Conservation (phyloP, 2,797 vertebrate species). For the Pseudomugil tenellus region DNA sequence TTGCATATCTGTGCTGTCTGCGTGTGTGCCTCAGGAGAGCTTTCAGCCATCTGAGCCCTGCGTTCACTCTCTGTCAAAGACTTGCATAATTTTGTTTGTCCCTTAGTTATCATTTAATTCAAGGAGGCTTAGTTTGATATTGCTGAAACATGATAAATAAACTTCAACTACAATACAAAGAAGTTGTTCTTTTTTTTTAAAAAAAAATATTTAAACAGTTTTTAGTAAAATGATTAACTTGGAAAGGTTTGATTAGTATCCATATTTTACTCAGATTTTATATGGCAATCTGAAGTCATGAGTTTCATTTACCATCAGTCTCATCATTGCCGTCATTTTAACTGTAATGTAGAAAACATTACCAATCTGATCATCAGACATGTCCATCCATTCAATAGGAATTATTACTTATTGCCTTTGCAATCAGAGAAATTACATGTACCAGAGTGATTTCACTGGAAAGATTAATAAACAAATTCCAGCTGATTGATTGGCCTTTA, state of each 20-base stretch:
- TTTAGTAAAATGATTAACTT: constrained; percentile 27
- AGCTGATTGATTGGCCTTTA: constrained; percentile 60
- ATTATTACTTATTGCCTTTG: constrained; percentile 42
- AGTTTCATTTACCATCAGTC: constrained; percentile 13
- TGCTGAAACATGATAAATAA: constrained; percentile 39
- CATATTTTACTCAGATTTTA: not conserved
- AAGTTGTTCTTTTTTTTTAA: constrained; percentile 30
- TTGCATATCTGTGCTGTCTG: constrained; percentile 23
- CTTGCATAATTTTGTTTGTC: constrained; percentile 32
- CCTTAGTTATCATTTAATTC: constrained; percentile 42
- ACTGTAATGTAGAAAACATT: constrained; percentile 25
- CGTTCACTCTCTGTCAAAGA: constrained; percentile 44
- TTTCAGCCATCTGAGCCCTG: constrained; percentile 69
- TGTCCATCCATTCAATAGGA: constrained; percentile 41
- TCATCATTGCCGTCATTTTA: constrained; percentile 17
- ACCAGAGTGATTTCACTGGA: constrained; percentile 39
- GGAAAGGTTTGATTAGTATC: not conserved
- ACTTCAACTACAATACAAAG: constrained; percentile 20
- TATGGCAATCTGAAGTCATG: not conserved
- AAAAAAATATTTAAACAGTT: too few relatives aligned
- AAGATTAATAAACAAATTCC: constrained; percentile 52
- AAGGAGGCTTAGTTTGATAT: constrained; percentile 33
- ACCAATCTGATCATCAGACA: constrained; percentile 38
- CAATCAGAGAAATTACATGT: constrained; percentile 43
- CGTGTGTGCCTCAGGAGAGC: constrained; percentile 48